phyloP scores from a whole-genome alignment of 1,140 invertebrate species.

The Aphaenogaster floridana region DNA sequence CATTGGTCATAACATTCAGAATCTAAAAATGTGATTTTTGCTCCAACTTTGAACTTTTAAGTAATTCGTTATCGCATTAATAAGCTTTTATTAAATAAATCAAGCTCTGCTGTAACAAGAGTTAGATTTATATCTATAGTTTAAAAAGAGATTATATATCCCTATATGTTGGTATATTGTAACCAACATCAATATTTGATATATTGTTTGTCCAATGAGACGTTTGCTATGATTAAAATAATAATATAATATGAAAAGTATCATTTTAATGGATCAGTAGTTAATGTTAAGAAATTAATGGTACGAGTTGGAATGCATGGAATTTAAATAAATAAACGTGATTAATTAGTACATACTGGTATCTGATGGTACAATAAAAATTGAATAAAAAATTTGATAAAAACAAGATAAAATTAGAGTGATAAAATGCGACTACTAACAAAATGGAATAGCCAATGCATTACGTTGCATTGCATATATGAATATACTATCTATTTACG shows the following conservation, averaged over 20 bases:
- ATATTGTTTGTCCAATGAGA: slow-evolving; percentile 9
- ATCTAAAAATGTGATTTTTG: slow-evolving; percentile 34
- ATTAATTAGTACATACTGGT: neutral
- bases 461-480: slow-evolving; percentile 21
- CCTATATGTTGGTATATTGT: slow-evolving; percentile 17
- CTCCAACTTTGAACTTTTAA: slow-evolving; percentile 2
- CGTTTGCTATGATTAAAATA: neutral
- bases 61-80: slow-evolving; percentile 22
- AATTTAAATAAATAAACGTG: slow-evolving; percentile 30
- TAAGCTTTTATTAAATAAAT: slow-evolving; percentile 41
- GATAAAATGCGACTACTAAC: slow-evolving; percentile 24
- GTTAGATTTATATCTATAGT: slow-evolving; percentile 45
- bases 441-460: slow-evolving; percentile 41
- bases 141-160: slow-evolving; percentile 22
- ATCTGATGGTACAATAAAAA: slow-evolving; percentile 38
- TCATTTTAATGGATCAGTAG: neutral
- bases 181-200: slow-evolving; percentile 31
- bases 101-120: slow-evolving; percentile 56
- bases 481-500: slow-evolving; percentile 59
- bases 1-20: slow-evolving; percentile 6
- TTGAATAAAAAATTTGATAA: neutral
- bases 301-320: slow-evolving; percentile 33
- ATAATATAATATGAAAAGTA: slow-evolving; percentile 21
- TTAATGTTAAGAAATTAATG: slow-evolving; percentile 19
- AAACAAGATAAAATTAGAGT: slow-evolving; percentile 33